Conservation (phyloP, 2,888 invertebrate genomes). For the Athalia circularis region DNA sequence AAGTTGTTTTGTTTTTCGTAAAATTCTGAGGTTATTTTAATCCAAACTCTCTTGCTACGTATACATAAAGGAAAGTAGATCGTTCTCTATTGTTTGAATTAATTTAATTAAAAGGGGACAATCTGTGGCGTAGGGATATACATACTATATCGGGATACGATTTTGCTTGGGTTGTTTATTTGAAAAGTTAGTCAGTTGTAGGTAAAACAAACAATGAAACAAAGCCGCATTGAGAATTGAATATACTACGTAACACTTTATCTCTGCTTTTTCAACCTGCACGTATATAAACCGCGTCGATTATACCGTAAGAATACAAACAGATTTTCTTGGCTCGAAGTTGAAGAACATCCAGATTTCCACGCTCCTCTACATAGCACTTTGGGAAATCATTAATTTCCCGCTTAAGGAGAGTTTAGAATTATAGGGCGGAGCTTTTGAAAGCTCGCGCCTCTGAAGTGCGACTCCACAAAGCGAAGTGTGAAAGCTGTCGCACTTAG, state of each 20-base stretch:
- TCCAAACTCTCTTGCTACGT: neutral
- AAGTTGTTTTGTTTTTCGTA: neutral
- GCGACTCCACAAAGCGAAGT: slow-evolving; percentile 7
- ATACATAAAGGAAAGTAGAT: neutral
- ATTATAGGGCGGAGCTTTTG: slow-evolving; percentile 13
- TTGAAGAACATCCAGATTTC: slow-evolving; percentile 43
- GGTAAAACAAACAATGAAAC: slow-evolving; percentile 38
- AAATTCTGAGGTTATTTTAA: neutral
- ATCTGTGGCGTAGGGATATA: neutral
- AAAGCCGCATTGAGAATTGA: slow-evolving; percentile 15
- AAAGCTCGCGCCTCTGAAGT: slow-evolving; percentile 9
- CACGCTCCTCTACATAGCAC: slow-evolving; percentile 53
- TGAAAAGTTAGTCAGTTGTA: slow-evolving; percentile 23
- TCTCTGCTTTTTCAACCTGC: neutral
- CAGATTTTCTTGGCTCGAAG: neutral
- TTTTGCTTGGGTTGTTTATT: slow-evolving; percentile 8
- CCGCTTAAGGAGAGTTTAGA: slow-evolving; percentile 41
- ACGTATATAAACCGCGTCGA: no score
- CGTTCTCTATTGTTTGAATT: slow-evolving; percentile 6
- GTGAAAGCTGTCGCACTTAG: slow-evolving; percentile 40
- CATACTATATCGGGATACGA: neutral
- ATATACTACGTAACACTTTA: neutral
- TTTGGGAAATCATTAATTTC: slow-evolving; percentile 69
- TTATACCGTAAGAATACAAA: no score
- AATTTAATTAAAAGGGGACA: slow-evolving; percentile 3